phyloP scores from a whole-genome alignment of 2,888 invertebrate genomes.

The Pachycephus smyrnensis region DNA sequence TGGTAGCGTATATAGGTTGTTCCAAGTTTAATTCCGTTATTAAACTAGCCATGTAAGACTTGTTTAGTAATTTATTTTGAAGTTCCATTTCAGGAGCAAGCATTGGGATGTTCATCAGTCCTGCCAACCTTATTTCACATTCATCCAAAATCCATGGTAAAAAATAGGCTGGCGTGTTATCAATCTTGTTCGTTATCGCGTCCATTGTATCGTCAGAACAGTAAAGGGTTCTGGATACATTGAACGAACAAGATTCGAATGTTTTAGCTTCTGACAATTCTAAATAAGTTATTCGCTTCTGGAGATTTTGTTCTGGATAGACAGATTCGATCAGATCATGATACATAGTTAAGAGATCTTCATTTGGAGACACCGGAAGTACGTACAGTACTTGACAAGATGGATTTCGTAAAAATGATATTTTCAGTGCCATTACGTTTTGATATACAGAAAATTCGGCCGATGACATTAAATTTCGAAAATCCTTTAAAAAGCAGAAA shows the following conservation, averaged over 20 bases:
- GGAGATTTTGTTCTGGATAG: conserved; percentile 17
- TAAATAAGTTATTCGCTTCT: conserved; percentile 37
- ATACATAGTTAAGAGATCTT: conserved; percentile 41
- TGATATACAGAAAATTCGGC: conserved; percentile 31
- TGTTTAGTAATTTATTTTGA: conserved; percentile 33
- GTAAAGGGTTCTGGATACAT: conserved; percentile 40
- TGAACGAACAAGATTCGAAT: conserved; percentile 33
- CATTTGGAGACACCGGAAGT: conserved; percentile 32
- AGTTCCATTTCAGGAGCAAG: conserved; percentile 36
- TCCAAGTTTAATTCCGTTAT: conserved; percentile 30
- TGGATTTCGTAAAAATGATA: conserved; percentile 37
- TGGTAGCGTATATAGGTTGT: conserved; percentile 29
- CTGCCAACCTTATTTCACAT: conserved; percentile 42
- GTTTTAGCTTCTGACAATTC: conserved; percentile 32
- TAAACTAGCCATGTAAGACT: conserved; percentile 29
- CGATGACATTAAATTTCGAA: conserved; percentile 30
- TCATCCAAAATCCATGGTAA: conserved; percentile 45
- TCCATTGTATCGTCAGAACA: conserved; percentile 39
- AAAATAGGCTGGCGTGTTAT: conserved; percentile 31
- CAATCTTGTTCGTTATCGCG: conserved; percentile 28
- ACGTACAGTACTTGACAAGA: conserved; percentile 39
- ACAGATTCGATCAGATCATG: conserved; percentile 39
- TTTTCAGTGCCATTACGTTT: conserved; percentile 34
- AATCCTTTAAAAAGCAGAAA: conserved; percentile 14
- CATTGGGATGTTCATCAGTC: conserved; percentile 33